Evolutionary conservation across 2,888 invertebrate genomes (phyloP).

Genomic region (Eurytoma californica): DNA sequence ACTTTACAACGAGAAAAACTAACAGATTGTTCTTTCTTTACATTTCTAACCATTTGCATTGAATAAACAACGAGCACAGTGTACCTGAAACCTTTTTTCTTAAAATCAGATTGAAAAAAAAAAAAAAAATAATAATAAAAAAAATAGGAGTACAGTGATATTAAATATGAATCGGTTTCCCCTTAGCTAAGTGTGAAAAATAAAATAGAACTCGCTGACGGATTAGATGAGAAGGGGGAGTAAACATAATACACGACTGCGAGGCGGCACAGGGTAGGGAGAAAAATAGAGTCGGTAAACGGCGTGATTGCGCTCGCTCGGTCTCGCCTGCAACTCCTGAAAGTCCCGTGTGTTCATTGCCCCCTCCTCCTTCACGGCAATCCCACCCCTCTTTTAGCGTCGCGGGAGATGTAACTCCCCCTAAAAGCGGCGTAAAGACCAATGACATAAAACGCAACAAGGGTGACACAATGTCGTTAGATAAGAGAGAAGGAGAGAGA

Average conservation of each 20-base stretch:
- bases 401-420: conserved; percentile 12
- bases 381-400: conserved; percentile 10
- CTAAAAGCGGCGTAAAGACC: conserved; percentile 61
- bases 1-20: too few species aligned
- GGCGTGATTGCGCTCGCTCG: conserved; percentile 37
- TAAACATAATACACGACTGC: conserved; percentile 3
- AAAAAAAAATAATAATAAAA: not conserved
- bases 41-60: too few species aligned
- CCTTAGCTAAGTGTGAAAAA: conserved; percentile 1
- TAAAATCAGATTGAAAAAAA: too few species aligned
- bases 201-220: conserved; percentile 28
- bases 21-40: too few species aligned
- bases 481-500: conserved; percentile 43
- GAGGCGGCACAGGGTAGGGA: not conserved
- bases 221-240: conserved; percentile 31
- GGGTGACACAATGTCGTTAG: conserved; percentile 61
- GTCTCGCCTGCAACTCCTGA: conserved; percentile 3
- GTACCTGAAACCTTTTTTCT: too few species aligned
- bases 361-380: conserved; percentile 43
- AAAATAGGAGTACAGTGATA: not conserved
- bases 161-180: too few species aligned
- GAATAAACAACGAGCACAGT: too few species aligned
- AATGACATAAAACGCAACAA: conserved; percentile 66
- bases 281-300: conserved; percentile 1
- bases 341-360: conserved; percentile 35